Percentiles rank a stretch among this genome's conserved stretches.
Evolutionary conservation across 2,797 vertebrate genomes (phyloP).

Genomic region (Distichodus sexfasciatus): DNA sequence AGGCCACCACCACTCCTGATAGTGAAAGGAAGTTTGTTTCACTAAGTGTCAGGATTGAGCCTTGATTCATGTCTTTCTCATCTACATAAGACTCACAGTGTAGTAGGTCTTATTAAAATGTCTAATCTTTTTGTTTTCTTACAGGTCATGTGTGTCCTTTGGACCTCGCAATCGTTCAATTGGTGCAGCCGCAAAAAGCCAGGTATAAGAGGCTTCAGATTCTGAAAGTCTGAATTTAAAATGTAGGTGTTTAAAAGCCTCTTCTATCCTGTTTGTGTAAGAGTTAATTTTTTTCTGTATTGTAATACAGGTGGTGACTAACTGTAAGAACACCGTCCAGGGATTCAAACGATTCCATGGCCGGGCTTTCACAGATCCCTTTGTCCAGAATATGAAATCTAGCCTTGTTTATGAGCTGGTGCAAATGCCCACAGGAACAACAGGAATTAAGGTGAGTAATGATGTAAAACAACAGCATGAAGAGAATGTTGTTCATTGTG

Average conservation of each 20-base stretch:
- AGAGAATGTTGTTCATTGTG: no score
- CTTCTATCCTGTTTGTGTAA: neutral
- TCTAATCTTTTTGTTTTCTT: slow-evolving; percentile 38
- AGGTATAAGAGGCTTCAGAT: slow-evolving; percentile 71
- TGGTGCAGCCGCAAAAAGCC: slow-evolving; percentile 95
- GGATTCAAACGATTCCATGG: slow-evolving; percentile 98
- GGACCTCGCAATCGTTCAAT: slow-evolving; percentile 94
- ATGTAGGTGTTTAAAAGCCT: neutral
- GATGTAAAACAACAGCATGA: no score
- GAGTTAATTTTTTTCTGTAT: neutral
- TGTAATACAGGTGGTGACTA: slow-evolving; percentile 85
- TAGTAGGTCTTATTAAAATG: neutral
- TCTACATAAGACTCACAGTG: no score
- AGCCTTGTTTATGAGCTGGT: slow-evolving; percentile 89
- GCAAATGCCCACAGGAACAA: slow-evolving; percentile 88
- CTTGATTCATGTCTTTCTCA: no score
- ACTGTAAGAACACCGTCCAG: slow-evolving; percentile 96
- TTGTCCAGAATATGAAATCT: slow-evolving; percentile 85
- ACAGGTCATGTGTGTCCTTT: slow-evolving; percentile 91
- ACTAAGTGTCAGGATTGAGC: no score
- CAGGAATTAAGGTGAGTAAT: slow-evolving; percentile 88
- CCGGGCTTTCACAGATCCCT: slow-evolving; percentile 91
- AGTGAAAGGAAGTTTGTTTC: no score
- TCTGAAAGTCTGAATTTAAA: neutral
- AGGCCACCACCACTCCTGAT: no score